Percentiles rank a stretch among this genome's conserved stretches.
Evolutionary conservation across 2,888 invertebrate species (phyloP).

Genomic region (Meta bourneti): DNA sequence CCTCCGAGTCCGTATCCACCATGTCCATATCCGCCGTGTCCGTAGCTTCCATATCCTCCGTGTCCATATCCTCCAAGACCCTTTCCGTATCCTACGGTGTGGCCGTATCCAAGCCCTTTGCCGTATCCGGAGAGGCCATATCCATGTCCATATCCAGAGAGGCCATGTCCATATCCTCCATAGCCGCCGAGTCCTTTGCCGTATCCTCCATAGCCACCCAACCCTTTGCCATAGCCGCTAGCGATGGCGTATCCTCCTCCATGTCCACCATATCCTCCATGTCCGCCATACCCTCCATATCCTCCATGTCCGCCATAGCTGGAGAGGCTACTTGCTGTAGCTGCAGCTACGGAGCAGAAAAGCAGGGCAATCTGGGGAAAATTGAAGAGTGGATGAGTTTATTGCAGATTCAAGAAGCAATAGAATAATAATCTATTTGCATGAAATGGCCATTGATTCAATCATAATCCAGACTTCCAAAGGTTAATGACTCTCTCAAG

Average conservation of each 20-base stretch:
- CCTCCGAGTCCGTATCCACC: slow-evolving; percentile 31
- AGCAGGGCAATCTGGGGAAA: slow-evolving; percentile 41
- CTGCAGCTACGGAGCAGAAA: slow-evolving; percentile 28
- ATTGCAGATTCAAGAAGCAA: background rate
- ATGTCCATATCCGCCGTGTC: slow-evolving; percentile 46
- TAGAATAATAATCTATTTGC: background rate
- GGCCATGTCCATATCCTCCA: slow-evolving; percentile 48
- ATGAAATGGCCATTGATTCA: background rate
- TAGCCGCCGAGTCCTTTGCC: slow-evolving; percentile 26
- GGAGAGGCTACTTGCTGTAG: slow-evolving; percentile 19
- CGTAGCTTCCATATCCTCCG: slow-evolving; percentile 42
- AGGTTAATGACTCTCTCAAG: background rate
- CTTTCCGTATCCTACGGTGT: slow-evolving; percentile 35
- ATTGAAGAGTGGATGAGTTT: background rate
- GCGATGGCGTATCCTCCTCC: slow-evolving; percentile 15
- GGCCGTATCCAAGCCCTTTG: slow-evolving; percentile 6
- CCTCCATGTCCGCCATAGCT: slow-evolving; percentile 34
- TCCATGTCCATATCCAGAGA: background rate
- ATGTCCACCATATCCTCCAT: slow-evolving; percentile 16
- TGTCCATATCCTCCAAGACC: slow-evolving; percentile 34
- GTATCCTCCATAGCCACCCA: slow-evolving; percentile 28
- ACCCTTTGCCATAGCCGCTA: slow-evolving; percentile 2
- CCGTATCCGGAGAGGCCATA: slow-evolving; percentile 27
- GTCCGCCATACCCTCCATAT: slow-evolving; percentile 25
- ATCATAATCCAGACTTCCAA: background rate